These are phyloP conservation scores for Cepaea hortensis DNA, from an alignment of 2,888 invertebrate genomes.

Conservation along the genomic window DNA sequence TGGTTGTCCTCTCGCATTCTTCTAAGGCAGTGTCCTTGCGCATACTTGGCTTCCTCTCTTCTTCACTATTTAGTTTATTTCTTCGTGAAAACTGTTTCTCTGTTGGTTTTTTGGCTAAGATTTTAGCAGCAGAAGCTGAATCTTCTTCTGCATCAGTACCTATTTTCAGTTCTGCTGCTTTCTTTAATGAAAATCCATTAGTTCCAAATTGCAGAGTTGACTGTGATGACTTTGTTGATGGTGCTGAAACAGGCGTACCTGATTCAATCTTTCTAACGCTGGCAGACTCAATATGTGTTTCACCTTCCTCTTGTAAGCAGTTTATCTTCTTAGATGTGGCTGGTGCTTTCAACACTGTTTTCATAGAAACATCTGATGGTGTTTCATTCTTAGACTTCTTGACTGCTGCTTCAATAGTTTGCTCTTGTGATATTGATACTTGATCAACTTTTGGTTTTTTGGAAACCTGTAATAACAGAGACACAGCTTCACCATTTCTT, in stretches of 20 bases:
- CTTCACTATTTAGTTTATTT: not conserved
- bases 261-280: not conserved
- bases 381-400: not conserved
- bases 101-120: not conserved
- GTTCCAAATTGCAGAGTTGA: constrained; percentile 37
- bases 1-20: not conserved
- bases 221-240: constrained; percentile 19
- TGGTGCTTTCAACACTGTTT: too few relatives aligned
- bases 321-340: too few relatives aligned
- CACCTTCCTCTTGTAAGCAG: too few relatives aligned
- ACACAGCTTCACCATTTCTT: not conserved
- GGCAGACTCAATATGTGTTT: not conserved
- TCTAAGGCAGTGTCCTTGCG: not conserved
- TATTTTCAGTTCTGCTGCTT: not conserved
- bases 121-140: not conserved
- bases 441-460: constrained; percentile 28
- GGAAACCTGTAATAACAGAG: not conserved
- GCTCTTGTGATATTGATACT: not conserved
- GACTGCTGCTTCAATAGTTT: not conserved
- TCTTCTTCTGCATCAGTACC: not conserved
- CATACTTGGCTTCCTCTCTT: not conserved
- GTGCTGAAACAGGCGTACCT: not conserved
- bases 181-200: not conserved
- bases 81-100: not conserved
- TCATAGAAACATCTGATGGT: not conserved